phyloP scores from a whole-genome alignment of 1,140 invertebrate genomes.

The Neodiprion pinetum region DNA sequence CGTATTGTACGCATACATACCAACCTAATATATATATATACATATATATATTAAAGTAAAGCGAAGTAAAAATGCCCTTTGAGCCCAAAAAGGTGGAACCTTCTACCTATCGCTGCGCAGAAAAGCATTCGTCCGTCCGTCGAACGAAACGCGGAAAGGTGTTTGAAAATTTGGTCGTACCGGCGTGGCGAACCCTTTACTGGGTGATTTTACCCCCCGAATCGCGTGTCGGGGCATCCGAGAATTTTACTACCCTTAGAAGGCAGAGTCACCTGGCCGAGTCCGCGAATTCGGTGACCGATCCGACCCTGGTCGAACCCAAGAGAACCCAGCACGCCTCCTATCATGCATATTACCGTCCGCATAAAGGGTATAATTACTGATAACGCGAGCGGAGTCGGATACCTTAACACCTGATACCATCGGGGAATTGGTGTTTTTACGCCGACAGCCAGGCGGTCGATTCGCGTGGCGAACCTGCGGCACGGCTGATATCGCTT shows the following conservation, averaged over 20 bases:
- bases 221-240: background rate
- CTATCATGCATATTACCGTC: constrained; percentile 35
- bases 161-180: background rate
- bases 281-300: background rate
- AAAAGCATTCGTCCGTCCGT: background rate
- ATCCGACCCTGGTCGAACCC: constrained; percentile 21
- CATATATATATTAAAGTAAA: too few relatives aligned
- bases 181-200: background rate
- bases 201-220: background rate
- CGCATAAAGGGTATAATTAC: constrained; percentile 41
- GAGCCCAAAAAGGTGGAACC: too few relatives aligned
- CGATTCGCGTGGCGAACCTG: too few relatives aligned
- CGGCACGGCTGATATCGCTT: too few relatives aligned
- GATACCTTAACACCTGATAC: constrained; percentile 32
- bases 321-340: constrained; percentile 28
- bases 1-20: too few relatives aligned
- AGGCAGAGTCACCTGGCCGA: background rate
- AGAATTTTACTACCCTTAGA: background rate
- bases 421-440: constrained; percentile 23
- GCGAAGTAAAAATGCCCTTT: too few relatives aligned
- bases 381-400: constrained; percentile 38
- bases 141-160: background rate
- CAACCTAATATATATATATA: too few relatives aligned
- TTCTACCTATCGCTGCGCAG: background rate
- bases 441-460: constrained; percentile 3